Base-by-base conservation (phyloP, 2,888 invertebrate species). In the Stenichneumon culpator region DNA sequence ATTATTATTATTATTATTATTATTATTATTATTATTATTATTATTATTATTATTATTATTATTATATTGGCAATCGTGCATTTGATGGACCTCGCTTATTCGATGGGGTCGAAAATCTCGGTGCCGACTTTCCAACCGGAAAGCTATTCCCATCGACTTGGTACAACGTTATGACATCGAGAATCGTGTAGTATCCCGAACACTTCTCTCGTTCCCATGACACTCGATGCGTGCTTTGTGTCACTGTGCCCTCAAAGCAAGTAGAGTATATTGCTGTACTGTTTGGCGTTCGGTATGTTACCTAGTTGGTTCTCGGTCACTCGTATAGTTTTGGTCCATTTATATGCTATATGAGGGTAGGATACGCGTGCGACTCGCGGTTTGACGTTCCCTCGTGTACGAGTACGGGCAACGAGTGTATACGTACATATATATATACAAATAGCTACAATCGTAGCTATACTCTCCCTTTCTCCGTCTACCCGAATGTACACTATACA, bases 341-440 rank as follows among this genome's bases (percentile, higher is more conserved):
- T 67, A 67, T 67, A 39, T 67, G 75, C 75, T 52, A 36, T 65
- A 75, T 75, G 65, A 77, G 60, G 54, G 32, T 36, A 25, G 74
- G 74, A 50, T 50, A 65, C 50, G 47, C 63, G 28, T 32, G 50
- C 74, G 63, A 50, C 32, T 50, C 63, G 63, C 36, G 50, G 74
- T 75, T 32, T 50, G 52, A 67, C 67, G 63, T 28, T 74, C 63
- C 36, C 67, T 52, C 52, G 67, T 67, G 67, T 36, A 54, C 54
- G 75, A 16, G 3, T 22, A 67, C 67, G 47, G 16, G 36, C 50
- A 39, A n/a, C 57, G 44, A 0, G 3, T 44, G 36, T 44, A 50
- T 36, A 36, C n/a, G n/a, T 36, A 36, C 2, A 9, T 44, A 65
- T 54, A 44, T 68, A 54, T 60, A 73, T 74, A 52, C 28, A 25